Evolutionary conservation across 2,797 vertebrate species (phyloP), one percentile per base, ranked within the genome.

Genomic region (Phaenicophaeus curvirostris): DNA sequence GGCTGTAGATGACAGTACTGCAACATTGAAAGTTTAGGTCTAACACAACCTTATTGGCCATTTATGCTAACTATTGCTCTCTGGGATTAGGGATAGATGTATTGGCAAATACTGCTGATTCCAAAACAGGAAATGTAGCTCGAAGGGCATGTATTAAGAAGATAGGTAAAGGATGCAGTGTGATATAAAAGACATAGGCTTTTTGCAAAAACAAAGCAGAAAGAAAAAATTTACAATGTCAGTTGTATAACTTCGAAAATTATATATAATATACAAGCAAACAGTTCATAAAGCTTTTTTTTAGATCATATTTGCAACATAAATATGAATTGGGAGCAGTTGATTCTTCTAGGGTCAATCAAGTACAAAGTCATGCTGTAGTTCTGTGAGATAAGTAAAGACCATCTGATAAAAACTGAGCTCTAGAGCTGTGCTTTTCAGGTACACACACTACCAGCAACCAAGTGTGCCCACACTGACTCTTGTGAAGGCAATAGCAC

Each of bases 31-130:
- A 74, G 28, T 77, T 92, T 48, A 74, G 44, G 33, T 80, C 44
- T 92, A 58, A 77, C 35, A 50, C 33, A 61, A 37, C n/a, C 67
- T 94, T 62, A 94, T 21, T 90, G 92, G 44, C 69, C 94, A 65
- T 93, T 95, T 93, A 67, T 63, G 57, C 54, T 67, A 82, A 86
- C 58, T 74, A 51, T 48, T 89, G 24, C 31, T 74, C 44, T 68
- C 53, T 85, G 61, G 65, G 37, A 71, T 92, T 81, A 85, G 16
- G 31, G 28, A n/a, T 51, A 78, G 71, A 41, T 1, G 1, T 48
- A 42, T 48, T 83, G 54, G 16, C 57, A 85, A 89, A 75, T 82
- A 91, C 44, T 91, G 79, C 67, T 94, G 71, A 65, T 54, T 91
- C 41, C 59, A 78, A 76, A 93, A 21, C 58, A 79, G 37, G 53